Evolutionary conservation across 2,113 vertebrate genomes (phyloP).

Genomic region (Euleptes europaea): DNA sequence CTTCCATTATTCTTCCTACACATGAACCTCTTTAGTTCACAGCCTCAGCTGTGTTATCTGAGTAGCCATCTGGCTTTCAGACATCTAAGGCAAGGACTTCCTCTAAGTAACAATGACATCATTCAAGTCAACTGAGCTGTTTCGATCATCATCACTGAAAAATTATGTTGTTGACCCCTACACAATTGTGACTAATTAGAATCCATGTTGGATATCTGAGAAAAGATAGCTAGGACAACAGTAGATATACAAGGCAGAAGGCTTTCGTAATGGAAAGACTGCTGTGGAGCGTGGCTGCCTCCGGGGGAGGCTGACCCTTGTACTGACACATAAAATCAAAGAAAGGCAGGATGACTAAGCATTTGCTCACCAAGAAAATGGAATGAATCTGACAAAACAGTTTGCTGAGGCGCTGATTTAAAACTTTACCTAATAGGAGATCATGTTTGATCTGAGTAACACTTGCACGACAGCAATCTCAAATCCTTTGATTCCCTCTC

Average conservation of each 20-base stretch:
- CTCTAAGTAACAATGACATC: neutral
- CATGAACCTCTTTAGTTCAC: neutral
- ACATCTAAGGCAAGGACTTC: neutral
- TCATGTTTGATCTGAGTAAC: neutral
- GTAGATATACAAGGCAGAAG: neutral
- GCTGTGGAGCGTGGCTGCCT: neutral
- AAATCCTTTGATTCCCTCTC: neutral
- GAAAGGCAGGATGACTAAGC: neutral
- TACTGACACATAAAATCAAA: neutral
- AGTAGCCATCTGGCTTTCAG: neutral
- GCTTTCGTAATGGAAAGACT: neutral
- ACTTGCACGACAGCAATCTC: neutral
- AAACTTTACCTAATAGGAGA: neutral
- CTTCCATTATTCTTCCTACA: neutral
- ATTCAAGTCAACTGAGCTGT: neutral
- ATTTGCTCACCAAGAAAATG: neutral
- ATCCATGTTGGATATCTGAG: neutral
- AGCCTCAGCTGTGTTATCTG: neutral
- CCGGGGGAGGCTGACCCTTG: neutral
- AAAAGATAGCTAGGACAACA: constrained; percentile 1
- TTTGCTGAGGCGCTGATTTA: neutral
- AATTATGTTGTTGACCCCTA: neutral
- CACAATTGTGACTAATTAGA: constrained; percentile 22
- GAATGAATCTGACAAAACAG: neutral
- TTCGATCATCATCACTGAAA: neutral